Conservation (phyloP, 1,140 invertebrate genomes). For the Eupristina koningsbergeri region DNA sequence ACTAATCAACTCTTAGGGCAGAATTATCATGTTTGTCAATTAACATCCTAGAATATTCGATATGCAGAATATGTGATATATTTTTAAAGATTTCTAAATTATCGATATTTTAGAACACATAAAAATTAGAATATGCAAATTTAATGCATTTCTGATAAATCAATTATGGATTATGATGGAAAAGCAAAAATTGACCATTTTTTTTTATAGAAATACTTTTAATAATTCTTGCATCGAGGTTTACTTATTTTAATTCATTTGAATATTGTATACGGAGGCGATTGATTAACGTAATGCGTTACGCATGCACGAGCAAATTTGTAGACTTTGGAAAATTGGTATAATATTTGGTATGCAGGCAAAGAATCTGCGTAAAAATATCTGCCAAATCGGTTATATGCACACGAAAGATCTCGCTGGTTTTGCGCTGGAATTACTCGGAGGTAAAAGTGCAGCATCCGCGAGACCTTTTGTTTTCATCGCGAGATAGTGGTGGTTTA, state of each 20-base stretch:
- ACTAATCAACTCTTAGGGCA: not conserved
- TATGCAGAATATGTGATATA: not conserved
- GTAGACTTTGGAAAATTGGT: not conserved
- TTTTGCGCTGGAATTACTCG: slow-evolving; percentile 24
- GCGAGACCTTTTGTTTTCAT: slow-evolving; percentile 34
- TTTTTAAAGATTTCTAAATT: not conserved
- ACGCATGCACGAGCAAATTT: not conserved
- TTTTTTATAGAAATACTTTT: not conserved
- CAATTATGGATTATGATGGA: no score
- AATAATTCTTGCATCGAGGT: not conserved
- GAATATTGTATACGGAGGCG: not conserved
- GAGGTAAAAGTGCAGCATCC: slow-evolving; percentile 1
- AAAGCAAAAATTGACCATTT: no score
- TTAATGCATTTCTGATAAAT: not conserved
- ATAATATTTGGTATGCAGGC: not conserved
- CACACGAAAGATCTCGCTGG: not conserved
- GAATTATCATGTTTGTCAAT: not conserved
- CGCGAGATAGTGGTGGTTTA: slow-evolving; percentile 25
- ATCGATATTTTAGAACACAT: not conserved
- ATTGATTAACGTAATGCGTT: not conserved
- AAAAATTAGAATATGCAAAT: not conserved
- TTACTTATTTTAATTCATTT: not conserved
- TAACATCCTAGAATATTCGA: not conserved
- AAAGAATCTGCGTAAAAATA: slow-evolving; percentile 3
- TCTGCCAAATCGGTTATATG: slow-evolving; percentile 10